These are phyloP conservation scores for Xenopus borealis DNA, from an alignment of 2,113 vertebrate species.

Conservation along the genomic window DNA sequence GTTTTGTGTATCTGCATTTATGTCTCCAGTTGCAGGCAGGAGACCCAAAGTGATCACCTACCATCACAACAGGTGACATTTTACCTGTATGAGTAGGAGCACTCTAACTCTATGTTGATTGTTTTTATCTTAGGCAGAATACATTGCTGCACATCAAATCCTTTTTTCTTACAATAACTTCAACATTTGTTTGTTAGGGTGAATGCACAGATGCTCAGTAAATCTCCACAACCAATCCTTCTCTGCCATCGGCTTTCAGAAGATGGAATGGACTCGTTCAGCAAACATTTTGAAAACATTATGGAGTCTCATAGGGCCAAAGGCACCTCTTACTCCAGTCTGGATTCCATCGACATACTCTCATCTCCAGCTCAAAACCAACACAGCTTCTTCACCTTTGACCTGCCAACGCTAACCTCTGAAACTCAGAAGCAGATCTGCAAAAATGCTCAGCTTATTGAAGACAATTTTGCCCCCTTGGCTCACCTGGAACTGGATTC, in stretches of 20 bases:
- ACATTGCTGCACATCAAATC: no score
- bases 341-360: conserved; percentile 86
- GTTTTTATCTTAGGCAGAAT: no score
- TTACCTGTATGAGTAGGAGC: no score
- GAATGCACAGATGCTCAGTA: conserved; percentile 64
- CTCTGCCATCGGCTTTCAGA: conserved; percentile 74
- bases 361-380: conserved; percentile 78
- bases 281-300: conserved; percentile 94
- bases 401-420: conserved; percentile 81
- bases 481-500: conserved; percentile 73
- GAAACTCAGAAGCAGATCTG: conserved; percentile 77
- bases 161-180: no score
- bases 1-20: no score
- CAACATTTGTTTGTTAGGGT: not conserved
- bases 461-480: conserved; percentile 81
- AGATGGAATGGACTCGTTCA: conserved; percentile 82
- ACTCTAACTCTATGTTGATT: no score
- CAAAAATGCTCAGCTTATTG: conserved; percentile 77
- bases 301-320: conserved; percentile 95
- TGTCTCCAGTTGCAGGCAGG: no score
- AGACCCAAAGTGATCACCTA: no score
- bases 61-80: no score
- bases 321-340: conserved; percentile 93
- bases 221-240: conserved; percentile 81
- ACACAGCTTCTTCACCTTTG: conserved; percentile 82